Conservation (phyloP, 1,140 invertebrate species). For the Drosophila tristis region DNA sequence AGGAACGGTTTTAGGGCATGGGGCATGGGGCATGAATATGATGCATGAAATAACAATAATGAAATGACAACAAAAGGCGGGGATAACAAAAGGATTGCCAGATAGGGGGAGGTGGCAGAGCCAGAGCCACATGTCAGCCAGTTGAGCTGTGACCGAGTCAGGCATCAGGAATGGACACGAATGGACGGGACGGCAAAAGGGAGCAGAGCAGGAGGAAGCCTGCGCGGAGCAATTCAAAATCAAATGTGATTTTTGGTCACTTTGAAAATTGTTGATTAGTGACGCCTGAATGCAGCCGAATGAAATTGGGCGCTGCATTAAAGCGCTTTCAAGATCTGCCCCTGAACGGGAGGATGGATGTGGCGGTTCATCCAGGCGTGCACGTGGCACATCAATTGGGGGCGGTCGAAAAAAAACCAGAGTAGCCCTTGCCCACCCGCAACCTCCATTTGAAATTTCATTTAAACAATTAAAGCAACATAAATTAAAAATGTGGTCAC, state of each 20-base stretch:
- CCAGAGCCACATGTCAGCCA: slow-evolving; percentile 49
- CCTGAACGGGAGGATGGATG: background rate
- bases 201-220: background rate
- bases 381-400: slow-evolving; percentile 47
- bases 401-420: slow-evolving; percentile 32
- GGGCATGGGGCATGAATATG: slow-evolving; percentile 57
- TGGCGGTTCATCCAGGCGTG: slow-evolving; percentile 27
- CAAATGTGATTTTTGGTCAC: slow-evolving; percentile 81
- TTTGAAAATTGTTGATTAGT: slow-evolving; percentile 82
- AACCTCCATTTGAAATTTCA: slow-evolving; percentile 51
- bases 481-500: slow-evolving; percentile 78
- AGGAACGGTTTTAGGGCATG: background rate
- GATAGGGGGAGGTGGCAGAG: background rate
- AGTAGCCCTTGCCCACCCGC: slow-evolving; percentile 9
- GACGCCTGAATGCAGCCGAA: slow-evolving; percentile 68
- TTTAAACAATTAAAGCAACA: slow-evolving; percentile 78
- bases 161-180: background rate
- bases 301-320: slow-evolving; percentile 50
- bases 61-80: slow-evolving; percentile 81
- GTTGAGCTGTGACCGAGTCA: slow-evolving; percentile 43
- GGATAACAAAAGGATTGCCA: slow-evolving; percentile 72
- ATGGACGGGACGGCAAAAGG: background rate
- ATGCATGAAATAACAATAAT: slow-evolving; percentile 83
- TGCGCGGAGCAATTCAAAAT: slow-evolving; percentile 48
- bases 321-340: slow-evolving; percentile 56